These are phyloP conservation scores for Melanogrammus aeglefinus DNA, from an alignment of 2,797 vertebrate genomes.

Conservation along the genomic window DNA sequence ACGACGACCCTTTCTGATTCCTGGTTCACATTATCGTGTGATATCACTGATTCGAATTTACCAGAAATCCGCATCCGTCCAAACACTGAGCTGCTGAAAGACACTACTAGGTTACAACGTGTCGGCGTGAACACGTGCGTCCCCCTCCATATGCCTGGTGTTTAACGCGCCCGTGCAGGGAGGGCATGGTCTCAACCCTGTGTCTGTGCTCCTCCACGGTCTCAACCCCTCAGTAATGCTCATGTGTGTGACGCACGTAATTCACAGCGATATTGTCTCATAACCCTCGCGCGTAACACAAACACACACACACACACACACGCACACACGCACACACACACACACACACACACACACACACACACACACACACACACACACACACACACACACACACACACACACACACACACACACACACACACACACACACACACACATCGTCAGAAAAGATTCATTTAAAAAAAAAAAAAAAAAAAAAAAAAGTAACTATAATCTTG, in stretches of 20 bases:
- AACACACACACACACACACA: not conserved
- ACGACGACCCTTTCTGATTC: not conserved
- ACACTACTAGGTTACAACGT: conserved; percentile 13
- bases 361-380: not conserved
- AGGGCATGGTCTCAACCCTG: conserved; percentile 25
- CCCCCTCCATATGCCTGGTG: conserved; percentile 20
- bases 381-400: not conserved
- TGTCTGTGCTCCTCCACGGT: conserved; percentile 49
- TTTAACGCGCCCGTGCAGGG: conserved; percentile 35
- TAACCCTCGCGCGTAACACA: conserved; percentile 42
- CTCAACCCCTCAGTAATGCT: conserved; percentile 41
- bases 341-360: not conserved
- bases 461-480: too few relatives aligned
- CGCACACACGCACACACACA: not conserved
- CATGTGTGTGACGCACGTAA: conserved; percentile 42
- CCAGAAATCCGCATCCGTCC: not conserved
- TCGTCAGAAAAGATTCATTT: not conserved
- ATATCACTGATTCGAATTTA: not conserved
- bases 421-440: not conserved
- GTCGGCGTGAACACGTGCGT: conserved; percentile 45
- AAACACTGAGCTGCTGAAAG: not conserved
- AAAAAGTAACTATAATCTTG: not conserved
- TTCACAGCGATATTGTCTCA: conserved; percentile 35
- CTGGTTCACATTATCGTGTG: not conserved
- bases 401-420: not conserved